Percentiles rank a stretch among this genome's conserved stretches.
These are phyloP conservation scores for Thereva nobilitata DNA, from an alignment of 2,888 invertebrate genomes.

Conservation along the genomic window DNA sequence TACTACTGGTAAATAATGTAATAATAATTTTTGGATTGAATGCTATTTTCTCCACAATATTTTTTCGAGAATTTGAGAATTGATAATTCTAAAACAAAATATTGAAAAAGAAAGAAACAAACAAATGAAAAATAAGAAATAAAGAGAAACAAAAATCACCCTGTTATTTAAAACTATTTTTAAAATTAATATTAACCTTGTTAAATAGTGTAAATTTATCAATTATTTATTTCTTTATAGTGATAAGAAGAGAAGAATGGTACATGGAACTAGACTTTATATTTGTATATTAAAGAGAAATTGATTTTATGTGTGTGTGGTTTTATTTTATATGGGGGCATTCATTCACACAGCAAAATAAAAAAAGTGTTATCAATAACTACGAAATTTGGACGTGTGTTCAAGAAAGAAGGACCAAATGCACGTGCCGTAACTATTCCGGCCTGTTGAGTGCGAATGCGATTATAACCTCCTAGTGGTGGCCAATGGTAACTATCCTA, in stretches of 20 bases:
- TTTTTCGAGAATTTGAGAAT: neutral
- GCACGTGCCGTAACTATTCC: too few relatives aligned
- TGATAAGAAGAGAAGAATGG: slow-evolving; percentile 5
- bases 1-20: too few relatives aligned
- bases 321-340: too few relatives aligned
- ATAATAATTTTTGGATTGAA: too few relatives aligned
- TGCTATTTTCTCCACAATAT: too few relatives aligned
- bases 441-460: too few relatives aligned
- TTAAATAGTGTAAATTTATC: slow-evolving; percentile 29
- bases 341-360: too few relatives aligned
- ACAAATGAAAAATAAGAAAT: slow-evolving; percentile 22
- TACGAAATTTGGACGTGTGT: too few relatives aligned
- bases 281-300: slow-evolving; percentile 29
- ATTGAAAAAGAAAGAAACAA: slow-evolving; percentile 26
- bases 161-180: slow-evolving; percentile 28
- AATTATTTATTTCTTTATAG: slow-evolving; percentile 17
- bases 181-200: slow-evolving; percentile 26
- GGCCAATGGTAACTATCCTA: too few relatives aligned
- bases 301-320: slow-evolving; percentile 5
- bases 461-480: too few relatives aligned
- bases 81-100: slow-evolving; percentile 6
- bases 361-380: too few relatives aligned
- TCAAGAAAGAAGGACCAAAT: too few relatives aligned
- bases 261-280: slow-evolving; percentile 27
- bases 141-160: slow-evolving; percentile 25